Evolutionary conservation across 2,113 vertebrate genomes (phyloP).

Genomic region (Pampusana beccarii): DNA sequence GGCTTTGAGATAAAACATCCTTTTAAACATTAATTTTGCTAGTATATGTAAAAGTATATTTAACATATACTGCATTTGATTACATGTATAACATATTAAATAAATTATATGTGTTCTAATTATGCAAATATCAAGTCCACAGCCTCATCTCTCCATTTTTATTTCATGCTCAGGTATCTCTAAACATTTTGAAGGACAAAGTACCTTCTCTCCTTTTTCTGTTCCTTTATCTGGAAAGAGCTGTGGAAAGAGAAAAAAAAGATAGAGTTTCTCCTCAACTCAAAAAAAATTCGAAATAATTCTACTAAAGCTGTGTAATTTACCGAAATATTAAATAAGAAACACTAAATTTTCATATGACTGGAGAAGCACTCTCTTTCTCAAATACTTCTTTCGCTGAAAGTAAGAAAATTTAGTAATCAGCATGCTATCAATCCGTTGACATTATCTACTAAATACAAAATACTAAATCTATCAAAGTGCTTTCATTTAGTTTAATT

Average conservation of each 20-base stretch:
- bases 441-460: not conserved
- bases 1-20: not conserved
- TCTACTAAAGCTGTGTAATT: not conserved
- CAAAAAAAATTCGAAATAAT: not conserved
- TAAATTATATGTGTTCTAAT: not conserved
- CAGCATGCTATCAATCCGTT: not conserved
- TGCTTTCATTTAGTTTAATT: not conserved
- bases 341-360: not conserved
- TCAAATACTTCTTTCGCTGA: not conserved
- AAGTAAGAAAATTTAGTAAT: not conserved
- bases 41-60: not conserved
- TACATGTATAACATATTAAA: not conserved
- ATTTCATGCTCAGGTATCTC: not conserved
- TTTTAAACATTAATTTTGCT: not conserved
- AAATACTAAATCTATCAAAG: not conserved
- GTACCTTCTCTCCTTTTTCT: slow-evolving; percentile 95
- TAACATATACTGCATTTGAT: not conserved
- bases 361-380: not conserved
- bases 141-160: not conserved
- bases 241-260: slow-evolving; percentile 74
- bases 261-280: not conserved
- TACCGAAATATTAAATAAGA: not conserved
- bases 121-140: not conserved
- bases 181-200: slow-evolving; percentile 5
- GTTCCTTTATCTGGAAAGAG: slow-evolving; percentile 95